phyloP scores from a whole-genome alignment of 2,113 vertebrate genomes.

The Melanotaenia duboulayi region DNA sequence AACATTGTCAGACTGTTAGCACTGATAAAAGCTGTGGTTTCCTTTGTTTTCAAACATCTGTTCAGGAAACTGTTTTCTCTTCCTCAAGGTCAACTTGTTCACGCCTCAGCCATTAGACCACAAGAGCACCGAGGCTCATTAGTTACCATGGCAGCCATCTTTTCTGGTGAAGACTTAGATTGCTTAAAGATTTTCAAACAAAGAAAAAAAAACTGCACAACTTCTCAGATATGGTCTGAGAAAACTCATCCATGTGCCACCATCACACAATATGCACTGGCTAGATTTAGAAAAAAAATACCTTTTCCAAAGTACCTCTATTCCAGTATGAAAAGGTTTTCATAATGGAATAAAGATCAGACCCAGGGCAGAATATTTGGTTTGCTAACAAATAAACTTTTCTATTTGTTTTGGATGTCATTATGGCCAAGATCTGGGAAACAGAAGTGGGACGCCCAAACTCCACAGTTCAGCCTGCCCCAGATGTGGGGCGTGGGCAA shows the following conservation, averaged over 20 bases:
- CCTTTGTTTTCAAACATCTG: conserved; percentile 55
- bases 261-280: background rate
- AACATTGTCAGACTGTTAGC: conserved; percentile 23
- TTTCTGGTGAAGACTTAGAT: background rate
- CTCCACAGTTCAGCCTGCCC: background rate
- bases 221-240: background rate
- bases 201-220: background rate
- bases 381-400: too few relatives aligned
- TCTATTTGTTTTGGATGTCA: background rate
- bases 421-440: background rate
- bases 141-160: conserved; percentile 7
- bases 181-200: background rate
- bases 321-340: too few relatives aligned
- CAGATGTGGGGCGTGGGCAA: background rate
- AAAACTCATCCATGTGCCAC: background rate
- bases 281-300: background rate
- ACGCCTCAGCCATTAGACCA: conserved; percentile 8
- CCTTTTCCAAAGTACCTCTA: too few relatives aligned
- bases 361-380: too few relatives aligned
- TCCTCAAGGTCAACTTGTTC: conserved; percentile 34
- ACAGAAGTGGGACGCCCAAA: background rate
- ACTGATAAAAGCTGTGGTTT: conserved; percentile 41
- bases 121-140: background rate
- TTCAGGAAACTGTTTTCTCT: conserved; percentile 51
- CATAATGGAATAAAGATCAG: too few relatives aligned